Evolutionary conservation across 2,113 vertebrate species (phyloP), one percentile per base, ranked within the genome.

Genomic region (Marcusenius ussheri): DNA sequence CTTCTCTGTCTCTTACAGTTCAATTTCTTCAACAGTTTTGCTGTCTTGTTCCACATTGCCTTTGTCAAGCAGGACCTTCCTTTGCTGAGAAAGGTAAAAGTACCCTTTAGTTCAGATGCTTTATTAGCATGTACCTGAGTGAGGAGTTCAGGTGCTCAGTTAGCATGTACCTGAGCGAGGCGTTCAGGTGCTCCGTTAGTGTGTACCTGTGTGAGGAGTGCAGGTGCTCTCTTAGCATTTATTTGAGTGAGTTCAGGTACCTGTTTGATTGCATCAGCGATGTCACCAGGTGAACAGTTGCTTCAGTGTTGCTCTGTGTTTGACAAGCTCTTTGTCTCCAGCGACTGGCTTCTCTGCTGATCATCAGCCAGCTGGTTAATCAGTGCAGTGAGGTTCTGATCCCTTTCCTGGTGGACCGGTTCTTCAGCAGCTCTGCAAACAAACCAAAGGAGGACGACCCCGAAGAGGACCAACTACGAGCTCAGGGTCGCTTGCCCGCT

Each of bases 11-110:
- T 84, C 49, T 89, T 88, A 2, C 91, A 97, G 96, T 97, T 97
- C 91, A 96, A 95, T 51, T 97, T 97, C 94, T 96, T 96, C 91
- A 97, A 97, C 94, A 94, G 93, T 93, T 97, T 97, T 92, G 95
- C 96, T 0, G 95, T 96, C 80, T 94, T 97, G 90, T 96, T 97
- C 92, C 96, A 97, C 92, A 96, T 97, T 7, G 96, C 96, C 80
- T 95, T 97, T 92, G 95, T 95, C 92, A 96, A 95, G 90, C 96
- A 96, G 92, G 96, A 97, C 66, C 93, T 97, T 62, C 89, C 94
- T 87, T 93, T 97, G 89, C 94, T 97, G 7, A 95, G 93, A 4
- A 97, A 97, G 96, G 96, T 97, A 92, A 93, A n/a, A 17, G 27
- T 7, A 35, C 51, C 45, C 83, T 46, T 86, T 21, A 85, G 24